Evolutionary conservation across 2,888 invertebrate genomes (phyloP).

Genomic region (Trileptium ribeirensis): DNA sequence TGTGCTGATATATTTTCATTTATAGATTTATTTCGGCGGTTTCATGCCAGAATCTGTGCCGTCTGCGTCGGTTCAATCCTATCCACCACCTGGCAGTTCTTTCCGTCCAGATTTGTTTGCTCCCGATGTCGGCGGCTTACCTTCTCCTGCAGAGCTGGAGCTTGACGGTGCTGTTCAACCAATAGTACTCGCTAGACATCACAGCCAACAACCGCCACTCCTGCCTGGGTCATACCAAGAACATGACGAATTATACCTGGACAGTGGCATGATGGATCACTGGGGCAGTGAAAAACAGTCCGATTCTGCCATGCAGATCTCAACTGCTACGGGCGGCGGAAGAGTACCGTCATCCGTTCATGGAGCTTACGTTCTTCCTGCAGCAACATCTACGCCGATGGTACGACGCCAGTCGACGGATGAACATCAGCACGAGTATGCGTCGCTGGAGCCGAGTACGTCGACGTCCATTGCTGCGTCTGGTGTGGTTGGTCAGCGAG

Average conservation of each 20-base stretch:
- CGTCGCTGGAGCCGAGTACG: not conserved
- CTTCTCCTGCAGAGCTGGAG: not conserved
- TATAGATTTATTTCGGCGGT: too few species aligned
- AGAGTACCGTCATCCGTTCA: too few species aligned
- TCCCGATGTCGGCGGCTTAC: not conserved
- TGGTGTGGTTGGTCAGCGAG: not conserved
- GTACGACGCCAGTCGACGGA: not conserved
- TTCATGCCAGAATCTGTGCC: too few species aligned
- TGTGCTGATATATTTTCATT: too few species aligned
- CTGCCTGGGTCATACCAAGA: not conserved
- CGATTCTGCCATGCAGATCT: too few species aligned
- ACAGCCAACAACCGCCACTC: conserved; percentile 20
- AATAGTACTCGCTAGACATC: conserved; percentile 1
- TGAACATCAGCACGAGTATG: not conserved
- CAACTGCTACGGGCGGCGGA: too few species aligned
- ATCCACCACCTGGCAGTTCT: too few species aligned
- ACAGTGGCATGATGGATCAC: too few species aligned
- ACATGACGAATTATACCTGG: too few species aligned
- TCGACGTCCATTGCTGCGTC: not conserved
- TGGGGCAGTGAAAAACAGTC: too few species aligned
- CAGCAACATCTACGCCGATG: not conserved
- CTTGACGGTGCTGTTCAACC: not conserved
- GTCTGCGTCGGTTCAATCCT: too few species aligned
- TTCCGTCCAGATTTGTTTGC: too few species aligned
- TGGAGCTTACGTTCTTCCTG: not conserved